These are phyloP conservation scores for Xestobium rufovillosum DNA, from an alignment of 2,888 invertebrate species.

Conservation along the genomic window DNA sequence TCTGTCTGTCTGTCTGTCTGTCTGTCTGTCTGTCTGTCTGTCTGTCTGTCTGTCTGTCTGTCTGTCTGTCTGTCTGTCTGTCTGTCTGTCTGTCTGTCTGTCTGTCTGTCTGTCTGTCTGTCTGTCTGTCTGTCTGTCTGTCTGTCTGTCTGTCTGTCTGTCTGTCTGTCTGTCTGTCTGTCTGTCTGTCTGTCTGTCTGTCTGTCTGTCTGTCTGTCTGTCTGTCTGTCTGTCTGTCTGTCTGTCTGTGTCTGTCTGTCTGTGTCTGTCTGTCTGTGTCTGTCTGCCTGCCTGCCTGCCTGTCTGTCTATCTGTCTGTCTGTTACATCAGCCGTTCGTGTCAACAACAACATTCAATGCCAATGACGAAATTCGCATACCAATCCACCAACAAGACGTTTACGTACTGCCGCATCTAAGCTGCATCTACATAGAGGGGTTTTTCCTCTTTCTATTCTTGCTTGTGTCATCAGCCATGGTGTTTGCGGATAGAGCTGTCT, in stretches of 20 bases:
- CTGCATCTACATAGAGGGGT: too few species aligned
- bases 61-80: constrained; percentile 8
- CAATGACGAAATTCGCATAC: too few species aligned
- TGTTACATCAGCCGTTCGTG: too few species aligned
- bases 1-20: constrained; percentile 8
- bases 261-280: constrained; percentile 18
- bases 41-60: constrained; percentile 8
- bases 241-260: constrained; percentile 17
- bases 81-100: constrained; percentile 8
- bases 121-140: constrained; percentile 8
- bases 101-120: constrained; percentile 8
- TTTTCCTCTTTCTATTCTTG: too few species aligned
- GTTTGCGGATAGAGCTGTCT: too few species aligned
- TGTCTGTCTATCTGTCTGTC: too few species aligned
- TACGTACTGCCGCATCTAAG: too few species aligned
- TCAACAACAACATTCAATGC: too few species aligned
- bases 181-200: constrained; percentile 15
- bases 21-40: constrained; percentile 8
- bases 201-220: constrained; percentile 14
- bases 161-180: constrained; percentile 8
- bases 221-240: constrained; percentile 16
- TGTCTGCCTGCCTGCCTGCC: too few species aligned
- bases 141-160: constrained; percentile 8
- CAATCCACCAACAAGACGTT: too few species aligned
- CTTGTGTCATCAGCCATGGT: too few species aligned